Base-by-base conservation (phyloP, 2,113 vertebrate species). In the Gopherus flavomarginatus region DNA sequence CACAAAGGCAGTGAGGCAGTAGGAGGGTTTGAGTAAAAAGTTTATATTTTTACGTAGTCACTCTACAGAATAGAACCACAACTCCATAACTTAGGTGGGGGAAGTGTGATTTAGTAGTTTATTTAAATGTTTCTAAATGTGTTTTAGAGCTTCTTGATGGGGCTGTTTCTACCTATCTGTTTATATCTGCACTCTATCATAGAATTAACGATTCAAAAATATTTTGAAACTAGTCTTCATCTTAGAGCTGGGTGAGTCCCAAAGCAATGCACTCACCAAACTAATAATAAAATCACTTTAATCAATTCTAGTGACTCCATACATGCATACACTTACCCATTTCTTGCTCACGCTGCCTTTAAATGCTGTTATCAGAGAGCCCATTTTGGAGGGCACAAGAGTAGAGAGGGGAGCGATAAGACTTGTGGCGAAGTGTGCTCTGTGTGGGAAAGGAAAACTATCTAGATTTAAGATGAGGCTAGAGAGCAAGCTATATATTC, bases 221-320 rank as follows among this genome's bases (percentile, higher is more conserved):
- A 69, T 31, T 69, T 69, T 19, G 12, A 27, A 29, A 59, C 57
- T 72, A 38, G 17, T n/a, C n/a, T 72, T 72, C 9, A 72, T 72
- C 17, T 72, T 29, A 59, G 4, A 69, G 62, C 35, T 8, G 17
- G 29, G 29, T 8, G 7, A 31, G 35, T 69, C 62, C 7, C 35
- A 69, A 35, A 8, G 54, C 13, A 89, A 93, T 87, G 90, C 42
- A 83, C 93, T 95, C 80, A 38, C 57, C 89, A 52, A 24, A 56
- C 7, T 87, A 83, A 78, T 29, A 93, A 83, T 90, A 89, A 90
- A 92, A 85, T 59, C 6, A 50, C 4, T 72, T 9, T 72, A 38
- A 0, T 24, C 44, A 69, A 12, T 81, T 22, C 19, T 59, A 54
- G 14, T 47, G 82, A 59, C 29, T 81, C 54, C 83, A 83, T 54